Evolutionary conservation across 2,113 vertebrate species (phyloP).

Genomic region (Nothobranchius kuhntae): DNA sequence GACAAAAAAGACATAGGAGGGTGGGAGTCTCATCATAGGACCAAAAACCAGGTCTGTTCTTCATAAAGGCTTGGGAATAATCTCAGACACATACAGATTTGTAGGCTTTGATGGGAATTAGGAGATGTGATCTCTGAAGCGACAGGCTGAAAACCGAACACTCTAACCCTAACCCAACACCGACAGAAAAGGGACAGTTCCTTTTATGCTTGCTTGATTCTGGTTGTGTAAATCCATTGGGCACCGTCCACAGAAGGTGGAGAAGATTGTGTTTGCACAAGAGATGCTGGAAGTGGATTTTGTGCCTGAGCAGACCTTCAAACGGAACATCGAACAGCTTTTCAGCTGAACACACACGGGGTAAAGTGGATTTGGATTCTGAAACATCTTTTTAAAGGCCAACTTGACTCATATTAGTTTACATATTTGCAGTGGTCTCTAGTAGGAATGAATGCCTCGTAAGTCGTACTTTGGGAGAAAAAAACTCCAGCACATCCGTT

Average conservation of each 20-base stretch:
- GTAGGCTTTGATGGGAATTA: slow-evolving; percentile 57
- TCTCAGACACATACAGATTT: slow-evolving; percentile 41
- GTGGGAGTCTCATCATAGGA: neutral
- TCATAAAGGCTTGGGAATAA: slow-evolving; percentile 27
- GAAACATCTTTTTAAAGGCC: neutral
- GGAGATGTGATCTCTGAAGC: slow-evolving; percentile 42
- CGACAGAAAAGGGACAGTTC: slow-evolving; percentile 6
- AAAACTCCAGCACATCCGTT: too few species aligned
- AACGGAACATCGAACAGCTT: slow-evolving; percentile 11
- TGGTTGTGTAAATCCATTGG: slow-evolving; percentile 1
- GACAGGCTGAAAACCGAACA: slow-evolving; percentile 12
- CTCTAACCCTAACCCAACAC: neutral
- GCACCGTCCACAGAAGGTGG: slow-evolving; percentile 6
- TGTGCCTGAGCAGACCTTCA: slow-evolving; percentile 6
- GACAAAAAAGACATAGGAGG: slow-evolving; percentile 7
- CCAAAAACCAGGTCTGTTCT: neutral
- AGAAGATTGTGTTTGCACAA: slow-evolving; percentile 14
- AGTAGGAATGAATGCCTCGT: too few species aligned
- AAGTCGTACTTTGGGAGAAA: too few species aligned
- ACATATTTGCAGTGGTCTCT: too few species aligned
- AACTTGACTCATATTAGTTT: neutral
- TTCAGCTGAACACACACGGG: neutral
- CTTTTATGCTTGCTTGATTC: slow-evolving; percentile 6
- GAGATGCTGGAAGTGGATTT: slow-evolving; percentile 13
- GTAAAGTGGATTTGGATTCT: neutral